These are phyloP conservation scores for Phragmatobia fuliginosa DNA, from an alignment of 2,888 invertebrate species.

Conservation along the genomic window DNA sequence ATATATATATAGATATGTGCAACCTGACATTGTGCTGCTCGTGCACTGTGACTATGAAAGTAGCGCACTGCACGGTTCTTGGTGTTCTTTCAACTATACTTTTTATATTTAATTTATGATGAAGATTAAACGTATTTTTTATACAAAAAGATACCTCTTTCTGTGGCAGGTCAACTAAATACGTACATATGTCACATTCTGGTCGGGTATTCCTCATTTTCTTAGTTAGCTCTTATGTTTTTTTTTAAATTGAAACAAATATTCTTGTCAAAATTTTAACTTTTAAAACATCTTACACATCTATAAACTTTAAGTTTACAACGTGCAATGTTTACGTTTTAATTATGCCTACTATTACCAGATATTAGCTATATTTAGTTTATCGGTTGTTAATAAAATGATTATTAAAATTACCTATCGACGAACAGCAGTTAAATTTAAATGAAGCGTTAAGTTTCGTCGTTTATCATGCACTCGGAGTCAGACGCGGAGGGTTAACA, in stretches of 20 bases:
- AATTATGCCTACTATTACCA: not conserved
- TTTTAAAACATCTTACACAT: no score
- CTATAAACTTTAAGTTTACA: no score
- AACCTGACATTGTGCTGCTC: not conserved
- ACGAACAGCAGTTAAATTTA: constrained; percentile 52
- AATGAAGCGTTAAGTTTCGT: constrained; percentile 52
- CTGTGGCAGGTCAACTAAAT: no score
- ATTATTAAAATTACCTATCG: constrained; percentile 38
- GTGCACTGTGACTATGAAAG: not conserved
- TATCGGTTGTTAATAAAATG: constrained; percentile 18
- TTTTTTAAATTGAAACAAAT: no score
- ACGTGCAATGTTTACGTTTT: not conserved
- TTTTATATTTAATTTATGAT: no score
- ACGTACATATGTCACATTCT: no score
- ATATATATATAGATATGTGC: no score
- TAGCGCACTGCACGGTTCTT: not conserved
- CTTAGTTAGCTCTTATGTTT: no score
- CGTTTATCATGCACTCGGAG: constrained; percentile 55
- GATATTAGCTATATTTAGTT: not conserved
- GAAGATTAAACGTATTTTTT: no score
- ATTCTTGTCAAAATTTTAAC: no score
- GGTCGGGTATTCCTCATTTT: no score
- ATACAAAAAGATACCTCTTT: no score
- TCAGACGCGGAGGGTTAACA: constrained; percentile 57
- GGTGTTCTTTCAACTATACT: not conserved